Percentiles rank a stretch among this genome's conserved stretches.
phyloP scores from a whole-genome alignment of 2,888 invertebrate genomes.

The Diarsia dahlii region DNA sequence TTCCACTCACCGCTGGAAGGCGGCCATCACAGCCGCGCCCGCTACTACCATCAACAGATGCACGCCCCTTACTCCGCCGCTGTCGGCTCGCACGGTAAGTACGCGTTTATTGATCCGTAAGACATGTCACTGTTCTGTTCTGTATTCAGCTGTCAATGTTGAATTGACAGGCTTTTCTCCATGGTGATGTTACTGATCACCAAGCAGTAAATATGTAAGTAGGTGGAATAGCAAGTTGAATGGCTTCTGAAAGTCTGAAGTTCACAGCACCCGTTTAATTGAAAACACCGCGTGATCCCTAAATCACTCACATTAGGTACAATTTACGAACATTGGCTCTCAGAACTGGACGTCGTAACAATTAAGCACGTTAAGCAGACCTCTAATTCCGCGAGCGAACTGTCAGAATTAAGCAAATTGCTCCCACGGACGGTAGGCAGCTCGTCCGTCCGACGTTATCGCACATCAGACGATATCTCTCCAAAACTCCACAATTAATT shows the following conservation, averaged over 20 bases:
- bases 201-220: not conserved
- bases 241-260: conserved; percentile 6
- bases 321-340: conserved; percentile 70
- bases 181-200: not conserved
- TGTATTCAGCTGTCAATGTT: conserved; percentile 19
- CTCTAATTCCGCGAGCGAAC: conserved; percentile 75
- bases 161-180: not conserved
- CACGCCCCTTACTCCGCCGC: conserved; percentile 90
- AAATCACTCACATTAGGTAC: conserved; percentile 62
- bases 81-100: conserved; percentile 89
- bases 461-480: conserved; percentile 87
- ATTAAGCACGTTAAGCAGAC: conserved; percentile 78
- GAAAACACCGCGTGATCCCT: conserved; percentile 43
- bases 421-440: conserved; percentile 80
- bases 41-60: conserved; percentile 91
- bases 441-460: conserved; percentile 82
- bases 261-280: conserved; percentile 49
- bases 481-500: conserved; percentile 88
- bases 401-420: conserved; percentile 86
- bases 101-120: conserved; percentile 7
- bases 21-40: conserved; percentile 89
- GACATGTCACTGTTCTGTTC: conserved; percentile 3
- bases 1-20: conserved; percentile 90
- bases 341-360: conserved; percentile 76
- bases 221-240: conserved; percentile 1